A percentile compares a stretch with the other conserved stretches of the same genome.
These are phyloP conservation scores for Notarius quadriscutis DNA, from an alignment of 2,113 vertebrate genomes.

Conservation along the genomic window DNA sequence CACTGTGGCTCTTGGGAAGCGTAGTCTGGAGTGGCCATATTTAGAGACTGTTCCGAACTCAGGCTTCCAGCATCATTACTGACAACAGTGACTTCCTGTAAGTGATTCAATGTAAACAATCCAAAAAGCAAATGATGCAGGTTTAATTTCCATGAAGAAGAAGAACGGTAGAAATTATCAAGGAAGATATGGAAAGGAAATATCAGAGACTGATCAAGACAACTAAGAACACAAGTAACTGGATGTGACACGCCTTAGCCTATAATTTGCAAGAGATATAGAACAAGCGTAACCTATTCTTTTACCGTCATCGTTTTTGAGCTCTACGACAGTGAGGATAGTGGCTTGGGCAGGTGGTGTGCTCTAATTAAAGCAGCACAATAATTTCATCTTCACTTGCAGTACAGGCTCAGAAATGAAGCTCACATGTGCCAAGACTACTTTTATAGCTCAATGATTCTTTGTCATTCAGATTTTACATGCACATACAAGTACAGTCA, in stretches of 20 bases:
- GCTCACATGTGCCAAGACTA: neutral
- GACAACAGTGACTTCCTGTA: neutral
- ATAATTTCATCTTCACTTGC: constrained; percentile 30
- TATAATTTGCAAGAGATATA: neutral
- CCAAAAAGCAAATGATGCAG: neutral
- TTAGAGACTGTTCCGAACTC: too few species aligned
- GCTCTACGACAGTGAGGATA: constrained; percentile 12
- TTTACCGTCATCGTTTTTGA: neutral
- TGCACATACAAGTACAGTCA: neutral
- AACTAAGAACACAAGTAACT: neutral
- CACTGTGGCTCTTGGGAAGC: too few species aligned
- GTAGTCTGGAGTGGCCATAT: too few species aligned
- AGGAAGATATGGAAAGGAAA: too few species aligned
- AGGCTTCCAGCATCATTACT: too few species aligned
- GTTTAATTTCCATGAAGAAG: neutral
- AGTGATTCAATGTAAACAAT: neutral
- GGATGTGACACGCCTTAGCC: neutral
- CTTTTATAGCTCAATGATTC: constrained; percentile 20
- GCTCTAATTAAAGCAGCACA: constrained; percentile 32
- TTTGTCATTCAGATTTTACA: neutral
- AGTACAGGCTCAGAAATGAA: constrained; percentile 22
- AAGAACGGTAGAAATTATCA: neutral
- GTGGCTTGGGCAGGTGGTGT: neutral
- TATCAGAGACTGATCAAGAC: neutral
- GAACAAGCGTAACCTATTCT: neutral